A percentile compares a stretch with the other conserved stretches of the same genome.
phyloP scores from a whole-genome alignment of 2,797 vertebrate species.

The Muscicapa comitata region DNA sequence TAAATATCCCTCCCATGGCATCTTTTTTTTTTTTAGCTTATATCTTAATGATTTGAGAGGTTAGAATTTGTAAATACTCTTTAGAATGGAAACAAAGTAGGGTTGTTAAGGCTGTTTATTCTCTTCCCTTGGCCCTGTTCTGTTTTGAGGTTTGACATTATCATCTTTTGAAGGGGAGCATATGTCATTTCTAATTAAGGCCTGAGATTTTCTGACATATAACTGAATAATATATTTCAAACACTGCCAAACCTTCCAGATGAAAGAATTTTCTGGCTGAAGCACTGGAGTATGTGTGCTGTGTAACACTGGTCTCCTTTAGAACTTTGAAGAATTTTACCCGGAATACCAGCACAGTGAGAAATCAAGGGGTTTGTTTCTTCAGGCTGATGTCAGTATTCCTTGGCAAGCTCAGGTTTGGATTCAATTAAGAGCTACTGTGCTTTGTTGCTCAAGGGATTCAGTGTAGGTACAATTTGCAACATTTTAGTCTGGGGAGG shows the following conservation, averaged over 20 bases:
- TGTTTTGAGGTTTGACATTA: constrained; percentile 30
- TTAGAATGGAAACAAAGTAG: not conserved
- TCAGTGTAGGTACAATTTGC: not conserved
- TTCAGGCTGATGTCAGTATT: not conserved
- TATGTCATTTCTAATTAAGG: constrained; percentile 53
- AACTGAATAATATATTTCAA: constrained; percentile 42
- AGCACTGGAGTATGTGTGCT: not conserved
- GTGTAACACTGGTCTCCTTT: not conserved
- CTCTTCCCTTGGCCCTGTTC: constrained; percentile 4
- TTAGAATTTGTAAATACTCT: not conserved
- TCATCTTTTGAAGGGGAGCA: not conserved
- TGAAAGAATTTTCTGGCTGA: not conserved
- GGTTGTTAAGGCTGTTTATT: constrained; percentile 27
- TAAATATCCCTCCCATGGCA: not conserved
- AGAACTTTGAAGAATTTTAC: not conserved
- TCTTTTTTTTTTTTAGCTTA: not conserved
- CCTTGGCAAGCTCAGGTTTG: not conserved
- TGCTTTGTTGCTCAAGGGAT: not conserved
- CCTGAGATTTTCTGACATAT: constrained; percentile 28
- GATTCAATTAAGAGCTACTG: not conserved
- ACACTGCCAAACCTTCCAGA: not conserved
- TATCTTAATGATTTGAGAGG: not conserved
- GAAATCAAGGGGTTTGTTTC: not conserved
- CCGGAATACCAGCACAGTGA: fast-evolving
- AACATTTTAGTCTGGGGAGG: not conserved